A percentile compares a stretch with the other conserved stretches of the same genome.
These are phyloP conservation scores for Ephydatia muelleri DNA, from an alignment of 37 sponge, comb jelly and placozoan species.

Conservation along the genomic window DNA sequence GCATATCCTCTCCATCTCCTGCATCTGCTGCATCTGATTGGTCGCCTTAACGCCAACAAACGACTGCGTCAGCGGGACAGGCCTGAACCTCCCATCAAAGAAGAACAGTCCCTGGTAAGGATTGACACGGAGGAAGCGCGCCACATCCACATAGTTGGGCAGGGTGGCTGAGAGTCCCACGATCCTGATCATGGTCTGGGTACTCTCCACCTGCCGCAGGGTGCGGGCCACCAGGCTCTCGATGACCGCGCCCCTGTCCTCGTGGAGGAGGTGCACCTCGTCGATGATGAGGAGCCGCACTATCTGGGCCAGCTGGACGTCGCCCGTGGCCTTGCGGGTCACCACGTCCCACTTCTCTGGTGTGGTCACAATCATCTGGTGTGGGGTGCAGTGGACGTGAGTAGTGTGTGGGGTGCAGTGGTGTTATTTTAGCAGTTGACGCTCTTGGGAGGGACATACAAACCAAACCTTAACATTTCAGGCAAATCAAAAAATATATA, in stretches of 20 bases:
- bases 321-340: constrained; percentile 96
- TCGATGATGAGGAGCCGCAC: constrained; percentile 96
- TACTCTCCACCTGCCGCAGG: constrained; percentile 95
- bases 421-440: too few relatives aligned
- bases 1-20: constrained; percentile 94
- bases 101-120: constrained; percentile 88
- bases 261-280: constrained; percentile 96
- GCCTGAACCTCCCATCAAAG: constrained; percentile 96
- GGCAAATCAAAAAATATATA: too few relatives aligned
- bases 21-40: constrained; percentile 70
- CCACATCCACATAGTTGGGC: constrained; percentile 97
- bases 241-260: constrained; percentile 97
- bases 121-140: constrained; percentile 92
- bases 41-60: constrained; percentile 90
- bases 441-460: too few relatives aligned
- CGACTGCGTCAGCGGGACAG: constrained; percentile 91
- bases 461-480: too few relatives aligned
- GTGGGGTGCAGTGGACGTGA: neutral
- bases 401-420: too few relatives aligned
- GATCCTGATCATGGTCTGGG: constrained; percentile 93
- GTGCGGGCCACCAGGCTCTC: constrained; percentile 97
- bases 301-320: constrained; percentile 87
- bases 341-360: constrained; percentile 99
- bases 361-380: constrained; percentile 98
- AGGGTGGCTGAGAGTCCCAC: constrained; percentile 99